phyloP scores from a whole-genome alignment of 2,888 invertebrate genomes.

The Cantharis flavilabris region DNA sequence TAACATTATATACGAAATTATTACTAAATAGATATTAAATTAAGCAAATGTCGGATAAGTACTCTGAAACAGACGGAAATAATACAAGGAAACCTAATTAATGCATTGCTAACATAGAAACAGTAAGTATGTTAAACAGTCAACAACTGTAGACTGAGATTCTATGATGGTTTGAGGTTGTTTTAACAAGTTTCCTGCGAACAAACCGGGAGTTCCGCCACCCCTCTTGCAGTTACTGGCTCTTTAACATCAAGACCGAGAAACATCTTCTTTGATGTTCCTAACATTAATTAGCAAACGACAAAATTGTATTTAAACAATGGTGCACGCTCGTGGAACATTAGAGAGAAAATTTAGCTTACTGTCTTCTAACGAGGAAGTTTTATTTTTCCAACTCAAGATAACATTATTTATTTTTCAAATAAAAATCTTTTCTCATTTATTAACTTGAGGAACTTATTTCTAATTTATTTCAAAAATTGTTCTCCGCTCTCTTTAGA shows the following conservation, averaged over 20 bases:
- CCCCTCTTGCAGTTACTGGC: conserved; percentile 43
- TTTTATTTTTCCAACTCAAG: background rate
- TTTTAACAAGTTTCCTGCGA: conserved; percentile 40
- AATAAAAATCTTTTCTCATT: background rate
- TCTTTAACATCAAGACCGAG: conserved; percentile 60
- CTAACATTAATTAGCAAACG: conserved; percentile 65
- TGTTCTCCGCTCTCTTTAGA: conserved; percentile 14
- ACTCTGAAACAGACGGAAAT: conserved; percentile 23
- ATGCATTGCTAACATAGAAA: conserved; percentile 31
- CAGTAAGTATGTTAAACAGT: conserved; percentile 35
- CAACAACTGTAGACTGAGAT: conserved; percentile 29
- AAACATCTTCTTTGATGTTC: conserved; percentile 62
- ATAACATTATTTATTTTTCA: background rate
- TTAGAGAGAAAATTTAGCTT: conserved; percentile 33
- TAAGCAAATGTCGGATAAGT: background rate
- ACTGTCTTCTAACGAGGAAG: background rate
- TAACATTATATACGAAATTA: background rate
- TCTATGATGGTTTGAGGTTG: conserved; percentile 37
- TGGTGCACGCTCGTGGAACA: conserved; percentile 47
- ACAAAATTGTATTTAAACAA: conserved; percentile 67
- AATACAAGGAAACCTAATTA: conserved; percentile 35
- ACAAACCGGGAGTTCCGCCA: conserved; percentile 32
- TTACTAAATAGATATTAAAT: background rate
- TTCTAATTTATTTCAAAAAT: conserved; percentile 12
- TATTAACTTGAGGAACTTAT: conserved; percentile 5